Evolutionary conservation across 2,888 invertebrate genomes (phyloP), one percentile per base, ranked within the genome.

Genomic region (Scelioninae gen. 1): DNA sequence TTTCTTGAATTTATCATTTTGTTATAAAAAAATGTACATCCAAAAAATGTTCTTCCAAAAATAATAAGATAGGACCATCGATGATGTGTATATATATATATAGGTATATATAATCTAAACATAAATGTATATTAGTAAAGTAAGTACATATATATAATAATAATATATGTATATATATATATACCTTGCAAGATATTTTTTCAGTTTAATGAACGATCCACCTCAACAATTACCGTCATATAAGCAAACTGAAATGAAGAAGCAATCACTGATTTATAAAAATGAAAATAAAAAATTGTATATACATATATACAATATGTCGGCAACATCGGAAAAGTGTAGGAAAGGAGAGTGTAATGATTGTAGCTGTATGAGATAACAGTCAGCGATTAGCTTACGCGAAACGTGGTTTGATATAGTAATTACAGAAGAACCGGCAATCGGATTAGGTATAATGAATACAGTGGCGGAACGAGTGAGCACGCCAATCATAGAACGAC

Each of bases 401-500:
- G 69, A 82, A 78, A 69, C 45, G 82, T 43, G 51, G 51, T 75
- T 78, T 83, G 78, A 83, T 83, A 78, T 78, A 75, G 82, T 75
- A 78, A 78, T 83, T 83, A 83, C 75, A 55, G 68, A 78, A 75
- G 78, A 78, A 71, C 74, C 71, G 55, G 69, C 82, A 78, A 78
- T 69, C 68, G 82, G 78, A 83, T 83, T 79, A 83, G 75, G 69
- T 83, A 45, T 83, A 83, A 83, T 83, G 65, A 83, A 84, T 82
- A 72, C 84, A 58, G 75, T 75, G 71, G 76, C 75, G 60, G 60
- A 82, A 77, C 82, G 78, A 79, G 76, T 60, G 68, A 69, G 40
- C 74, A 71, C 71, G 74, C 72, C 79, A 77, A 80, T 80, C 74
- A 82, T 82, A 82, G 77, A 82, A 75, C 78, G 75, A 80, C 69